Conservation (phyloP, 2,113 vertebrate species). For the Centropus bengalensis region DNA sequence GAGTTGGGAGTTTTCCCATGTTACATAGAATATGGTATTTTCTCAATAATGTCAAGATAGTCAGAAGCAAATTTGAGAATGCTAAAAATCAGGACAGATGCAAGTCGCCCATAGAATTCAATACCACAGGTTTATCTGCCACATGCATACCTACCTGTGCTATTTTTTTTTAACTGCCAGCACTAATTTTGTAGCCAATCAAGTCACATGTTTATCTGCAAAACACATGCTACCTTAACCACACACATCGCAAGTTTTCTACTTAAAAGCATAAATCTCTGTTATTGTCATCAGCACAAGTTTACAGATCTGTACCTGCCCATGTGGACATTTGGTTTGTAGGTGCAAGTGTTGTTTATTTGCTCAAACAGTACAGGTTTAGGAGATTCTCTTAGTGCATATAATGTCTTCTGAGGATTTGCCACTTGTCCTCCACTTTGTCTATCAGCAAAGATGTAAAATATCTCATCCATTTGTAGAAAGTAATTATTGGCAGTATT, state of each 20-base stretch:
- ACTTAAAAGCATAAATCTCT: background rate
- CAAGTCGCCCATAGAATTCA: background rate
- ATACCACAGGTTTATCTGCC: accelerated
- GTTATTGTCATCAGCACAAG: background rate
- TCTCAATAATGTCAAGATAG: background rate
- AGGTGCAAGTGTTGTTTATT: too few species aligned
- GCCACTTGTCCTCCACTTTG: background rate
- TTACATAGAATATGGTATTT: background rate
- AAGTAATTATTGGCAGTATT: background rate
- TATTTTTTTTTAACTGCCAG: background rate
- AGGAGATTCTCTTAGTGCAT: background rate
- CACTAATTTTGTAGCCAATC: background rate
- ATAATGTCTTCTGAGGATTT: background rate
- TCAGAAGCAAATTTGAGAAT: background rate
- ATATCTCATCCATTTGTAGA: background rate
- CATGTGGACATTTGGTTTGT: background rate
- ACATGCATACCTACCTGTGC: background rate
- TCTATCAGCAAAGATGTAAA: background rate
- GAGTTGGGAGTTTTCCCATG: background rate
- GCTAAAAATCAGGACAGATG: background rate
- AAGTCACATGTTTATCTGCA: background rate
- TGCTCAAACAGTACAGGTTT: background rate
- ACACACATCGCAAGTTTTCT: background rate
- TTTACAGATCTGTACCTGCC: background rate
- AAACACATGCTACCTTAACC: background rate